Conservation (phyloP, 2,797 vertebrate species). For the Oreochromis grahami region DNA sequence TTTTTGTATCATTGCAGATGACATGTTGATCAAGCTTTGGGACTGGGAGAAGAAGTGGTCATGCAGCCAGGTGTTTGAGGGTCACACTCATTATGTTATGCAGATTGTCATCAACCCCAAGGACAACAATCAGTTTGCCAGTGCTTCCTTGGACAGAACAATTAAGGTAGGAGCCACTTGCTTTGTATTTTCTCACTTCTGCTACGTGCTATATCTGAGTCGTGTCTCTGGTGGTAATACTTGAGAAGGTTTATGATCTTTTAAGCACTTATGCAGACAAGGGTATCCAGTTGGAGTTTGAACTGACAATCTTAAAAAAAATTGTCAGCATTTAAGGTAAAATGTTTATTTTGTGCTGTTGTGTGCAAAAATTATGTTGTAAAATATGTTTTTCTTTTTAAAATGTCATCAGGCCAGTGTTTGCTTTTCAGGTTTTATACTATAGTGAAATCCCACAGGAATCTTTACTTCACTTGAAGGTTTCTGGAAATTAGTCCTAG, state of each 20-base stretch:
- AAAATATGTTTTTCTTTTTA: background rate
- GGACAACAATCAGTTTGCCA: conserved; percentile 99
- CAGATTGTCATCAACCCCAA: conserved; percentile 99
- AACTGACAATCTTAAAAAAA: background rate
- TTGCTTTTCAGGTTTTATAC: background rate
- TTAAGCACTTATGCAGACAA: background rate
- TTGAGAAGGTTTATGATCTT: background rate
- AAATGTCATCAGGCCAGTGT: background rate
- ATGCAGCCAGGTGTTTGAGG: conserved; percentile 98
- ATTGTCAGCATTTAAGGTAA: background rate
- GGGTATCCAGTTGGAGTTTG: background rate
- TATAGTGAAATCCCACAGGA: background rate
- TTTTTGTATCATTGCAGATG: conserved; percentile 77
- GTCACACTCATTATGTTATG: conserved; percentile 98
- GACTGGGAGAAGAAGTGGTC: conserved; percentile 99
- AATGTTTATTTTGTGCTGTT: background rate
- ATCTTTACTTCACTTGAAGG: background rate
- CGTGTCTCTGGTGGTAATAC: background rate
- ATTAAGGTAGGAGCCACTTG: conserved; percentile 84
- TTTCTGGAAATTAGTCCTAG: background rate
- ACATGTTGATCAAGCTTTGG: conserved; percentile 99
- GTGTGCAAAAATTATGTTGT: background rate
- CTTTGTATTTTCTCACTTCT: background rate
- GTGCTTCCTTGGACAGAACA: conserved; percentile 93
- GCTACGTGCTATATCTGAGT: background rate